Percentiles rank a stretch among this genome's conserved stretches.
phyloP scores from a whole-genome alignment of 2,113 vertebrate species.

The Argyrosomus japonicus region DNA sequence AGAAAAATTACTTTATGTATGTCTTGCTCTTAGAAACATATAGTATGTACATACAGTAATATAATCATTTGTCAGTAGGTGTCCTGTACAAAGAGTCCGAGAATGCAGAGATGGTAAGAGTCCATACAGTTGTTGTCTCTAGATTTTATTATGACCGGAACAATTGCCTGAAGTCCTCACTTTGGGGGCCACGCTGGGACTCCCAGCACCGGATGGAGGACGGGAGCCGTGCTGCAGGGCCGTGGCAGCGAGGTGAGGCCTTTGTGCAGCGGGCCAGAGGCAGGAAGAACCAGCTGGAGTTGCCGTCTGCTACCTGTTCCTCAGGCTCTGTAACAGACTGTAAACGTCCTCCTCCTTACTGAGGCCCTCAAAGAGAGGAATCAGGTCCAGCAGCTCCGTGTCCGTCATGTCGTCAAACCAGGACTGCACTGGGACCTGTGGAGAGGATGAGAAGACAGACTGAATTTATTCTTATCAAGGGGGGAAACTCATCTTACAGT shows the following conservation, averaged over 20 bases:
- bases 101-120: conserved; percentile 53
- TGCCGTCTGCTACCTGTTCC: conserved; percentile 91
- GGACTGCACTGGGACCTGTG: conserved; percentile 97
- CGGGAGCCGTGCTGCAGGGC: conserved; percentile 13
- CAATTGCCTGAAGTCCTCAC: conserved; percentile 42
- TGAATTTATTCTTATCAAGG: conserved; percentile 40
- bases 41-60: conserved; percentile 78
- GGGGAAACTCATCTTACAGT: conserved; percentile 4
- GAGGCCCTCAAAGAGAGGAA: conserved; percentile 96
- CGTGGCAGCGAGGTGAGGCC: conserved; percentile 40
- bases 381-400: conserved; percentile 96
- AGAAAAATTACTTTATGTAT: conserved; percentile 85
- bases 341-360: conserved; percentile 95
- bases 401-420: conserved; percentile 99
- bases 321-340: conserved; percentile 91
- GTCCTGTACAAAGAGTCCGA: conserved; percentile 73
- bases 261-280: conserved; percentile 21
- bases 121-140: conserved; percentile 33
- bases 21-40: conserved; percentile 81
- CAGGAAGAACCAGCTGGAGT: conserved; percentile 23
- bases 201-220: conserved; percentile 7
- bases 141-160: conserved; percentile 15
- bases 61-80: conserved; percentile 65
- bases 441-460: background rate
- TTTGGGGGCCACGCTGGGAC: background rate